These are phyloP conservation scores for Chesias legatella DNA, from an alignment of 2,888 invertebrate species.

Conservation along the genomic window DNA sequence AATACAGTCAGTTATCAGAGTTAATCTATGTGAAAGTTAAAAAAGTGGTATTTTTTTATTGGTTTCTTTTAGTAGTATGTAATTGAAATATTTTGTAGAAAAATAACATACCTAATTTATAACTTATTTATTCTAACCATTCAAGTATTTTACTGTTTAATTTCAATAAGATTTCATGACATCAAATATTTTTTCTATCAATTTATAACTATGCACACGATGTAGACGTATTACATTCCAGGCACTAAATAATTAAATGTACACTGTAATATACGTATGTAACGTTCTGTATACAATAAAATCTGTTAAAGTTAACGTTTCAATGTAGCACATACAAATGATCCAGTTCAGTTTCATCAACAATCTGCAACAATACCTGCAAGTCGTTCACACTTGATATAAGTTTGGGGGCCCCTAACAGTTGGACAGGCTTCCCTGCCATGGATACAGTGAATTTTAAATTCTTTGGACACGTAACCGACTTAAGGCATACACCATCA, in stretches of 20 bases:
- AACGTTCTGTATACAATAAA: conserved; percentile 31
- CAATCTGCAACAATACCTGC: conserved; percentile 73
- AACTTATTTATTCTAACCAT: too few relatives aligned
- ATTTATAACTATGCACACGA: conserved; percentile 5
- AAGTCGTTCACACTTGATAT: conserved; percentile 70
- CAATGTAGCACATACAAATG: conserved; percentile 67
- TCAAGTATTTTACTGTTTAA: too few relatives aligned
- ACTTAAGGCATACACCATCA: conserved; percentile 55
- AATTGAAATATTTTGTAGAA: too few relatives aligned
- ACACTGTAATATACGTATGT: conserved; percentile 6
- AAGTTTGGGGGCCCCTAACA: conserved; percentile 72
- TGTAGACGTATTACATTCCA: neutral
- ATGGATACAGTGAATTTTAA: conserved; percentile 67
- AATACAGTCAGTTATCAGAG: too few relatives aligned
- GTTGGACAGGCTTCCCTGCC: conserved; percentile 62
- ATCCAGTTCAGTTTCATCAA: conserved; percentile 66
- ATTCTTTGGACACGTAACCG: conserved; percentile 68
- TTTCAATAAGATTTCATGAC: too few relatives aligned
- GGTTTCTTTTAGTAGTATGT: too few relatives aligned
- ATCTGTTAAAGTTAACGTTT: conserved; percentile 31
- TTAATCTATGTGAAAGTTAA: too few relatives aligned
- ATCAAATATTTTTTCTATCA: too few relatives aligned
- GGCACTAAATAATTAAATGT: conserved; percentile 6
- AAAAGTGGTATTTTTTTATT: too few relatives aligned
- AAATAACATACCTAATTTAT: too few relatives aligned